phyloP scores from a whole-genome alignment of 2,888 invertebrate genomes.

The Drosophila meridiana region DNA sequence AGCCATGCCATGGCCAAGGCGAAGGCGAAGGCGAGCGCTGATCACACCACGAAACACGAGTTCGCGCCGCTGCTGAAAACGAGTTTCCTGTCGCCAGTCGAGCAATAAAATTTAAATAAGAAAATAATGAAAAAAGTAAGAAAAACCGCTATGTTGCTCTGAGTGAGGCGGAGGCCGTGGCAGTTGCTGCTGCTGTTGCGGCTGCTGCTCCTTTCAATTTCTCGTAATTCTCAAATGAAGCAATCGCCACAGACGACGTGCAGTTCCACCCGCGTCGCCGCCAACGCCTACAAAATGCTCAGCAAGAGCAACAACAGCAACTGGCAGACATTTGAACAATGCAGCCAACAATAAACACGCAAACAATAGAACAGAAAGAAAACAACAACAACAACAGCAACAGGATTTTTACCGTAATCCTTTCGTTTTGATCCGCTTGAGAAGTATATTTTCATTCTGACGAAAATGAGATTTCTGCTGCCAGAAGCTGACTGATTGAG shows the following conservation, averaged over 20 bases:
- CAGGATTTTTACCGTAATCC: constrained; percentile 78
- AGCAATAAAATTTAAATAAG: constrained; percentile 71
- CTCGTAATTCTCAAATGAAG: constrained; percentile 72
- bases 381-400: constrained; percentile 33
- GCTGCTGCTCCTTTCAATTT: constrained; percentile 75
- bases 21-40: constrained; percentile 25
- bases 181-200: constrained; percentile 16
- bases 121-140: constrained; percentile 57
- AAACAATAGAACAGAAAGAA: constrained; percentile 55
- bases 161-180: constrained; percentile 12
- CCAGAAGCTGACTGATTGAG: constrained; percentile 62
- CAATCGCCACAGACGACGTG: constrained; percentile 61
- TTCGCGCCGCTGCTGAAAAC: constrained; percentile 47
- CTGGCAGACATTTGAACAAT: constrained; percentile 44
- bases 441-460: constrained; percentile 77
- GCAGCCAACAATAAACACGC: constrained; percentile 55
- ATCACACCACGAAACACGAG: constrained; percentile 31
- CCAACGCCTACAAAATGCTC: constrained; percentile 61
- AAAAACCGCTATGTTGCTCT: constrained; percentile 69
- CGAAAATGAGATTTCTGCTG: constrained; percentile 69
- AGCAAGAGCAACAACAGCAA: constrained; percentile 39
- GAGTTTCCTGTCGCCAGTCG: constrained; percentile 70
- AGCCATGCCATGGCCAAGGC: constrained; percentile 30
- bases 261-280: constrained; percentile 62
- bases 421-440: constrained; percentile 80